These are phyloP conservation scores for Metalampra italica DNA, from an alignment of 2,888 invertebrate species.

Conservation along the genomic window DNA sequence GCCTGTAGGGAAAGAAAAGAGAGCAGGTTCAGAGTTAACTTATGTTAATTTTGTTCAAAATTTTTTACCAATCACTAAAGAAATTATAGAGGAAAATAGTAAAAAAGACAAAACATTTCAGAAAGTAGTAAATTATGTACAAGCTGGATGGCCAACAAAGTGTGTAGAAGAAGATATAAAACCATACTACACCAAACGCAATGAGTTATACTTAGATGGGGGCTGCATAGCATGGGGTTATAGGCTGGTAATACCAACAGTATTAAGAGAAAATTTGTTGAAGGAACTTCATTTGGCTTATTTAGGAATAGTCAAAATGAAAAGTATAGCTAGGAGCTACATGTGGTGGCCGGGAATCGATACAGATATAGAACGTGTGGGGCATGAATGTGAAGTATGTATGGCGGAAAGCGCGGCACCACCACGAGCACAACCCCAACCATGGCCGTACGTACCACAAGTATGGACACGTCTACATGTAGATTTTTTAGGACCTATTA, in stretches of 20 bases:
- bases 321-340: conserved; percentile 16
- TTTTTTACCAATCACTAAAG: conserved; percentile 1
- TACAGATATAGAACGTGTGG: conserved; percentile 11
- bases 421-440: conserved; percentile 13
- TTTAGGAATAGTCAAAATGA: conserved; percentile 21
- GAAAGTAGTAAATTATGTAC: background rate
- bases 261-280: conserved; percentile 8
- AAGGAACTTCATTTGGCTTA: conserved; percentile 14
- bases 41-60: conserved; percentile 10
- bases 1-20: background rate
- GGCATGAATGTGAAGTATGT: conserved; percentile 13
- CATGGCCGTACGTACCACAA: conserved; percentile 14
- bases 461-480: conserved; percentile 6
- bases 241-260: conserved; percentile 13
- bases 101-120: background rate
- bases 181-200: conserved; percentile 4
- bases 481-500: conserved; percentile 19
- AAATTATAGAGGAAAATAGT: background rate
- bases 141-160: background rate
- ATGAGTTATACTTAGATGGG: conserved; percentile 13
- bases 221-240: conserved; percentile 16
- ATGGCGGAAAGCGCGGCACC: conserved; percentile 8
- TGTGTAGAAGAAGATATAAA: background rate
- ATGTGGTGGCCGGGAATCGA: conserved; percentile 22
- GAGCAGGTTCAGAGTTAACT: background rate